A percentile compares a stretch with the other conserved stretches of the same genome.
These are phyloP conservation scores for Sebastolobus alascanus DNA, from an alignment of 2,797 vertebrate genomes.

Conservation along the genomic window DNA sequence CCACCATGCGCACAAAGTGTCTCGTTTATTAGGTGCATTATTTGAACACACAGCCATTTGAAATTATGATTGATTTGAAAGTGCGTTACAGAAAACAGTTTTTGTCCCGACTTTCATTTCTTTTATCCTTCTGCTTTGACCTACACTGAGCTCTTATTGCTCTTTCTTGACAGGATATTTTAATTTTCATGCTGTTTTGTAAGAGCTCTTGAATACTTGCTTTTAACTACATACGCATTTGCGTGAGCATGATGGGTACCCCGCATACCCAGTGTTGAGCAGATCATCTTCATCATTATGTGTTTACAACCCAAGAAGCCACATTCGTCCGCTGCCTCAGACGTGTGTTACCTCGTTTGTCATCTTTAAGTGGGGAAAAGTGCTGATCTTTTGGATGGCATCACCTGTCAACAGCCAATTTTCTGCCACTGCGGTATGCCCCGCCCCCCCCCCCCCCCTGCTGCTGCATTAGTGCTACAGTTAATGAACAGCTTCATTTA, in stretches of 20 bases:
- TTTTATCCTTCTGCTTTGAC: constrained; percentile 3
- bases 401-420: neutral
- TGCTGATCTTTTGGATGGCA: constrained; percentile 19
- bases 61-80: constrained; percentile 18
- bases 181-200: neutral
- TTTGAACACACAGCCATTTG: constrained; percentile 1
- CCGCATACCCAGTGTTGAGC: neutral
- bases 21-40: constrained; percentile 11
- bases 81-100: constrained; percentile 16
- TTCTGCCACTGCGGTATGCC: neutral
- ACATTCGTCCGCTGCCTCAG: neutral
- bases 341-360: neutral
- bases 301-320: constrained; percentile 1
- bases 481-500: constrained; percentile 21
- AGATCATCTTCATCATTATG: neutral
- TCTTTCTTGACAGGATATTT: neutral
- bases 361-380: neutral
- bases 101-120: constrained; percentile 13
- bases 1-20: constrained; percentile 6
- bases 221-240: neutral
- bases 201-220: constrained; percentile 24
- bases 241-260: neutral
- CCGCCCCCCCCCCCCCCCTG: neutral
- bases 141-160: constrained; percentile 3
- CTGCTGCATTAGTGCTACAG: constrained; percentile 2